Evolutionary conservation across 2,797 vertebrate genomes (phyloP).

Genomic region (Protonibea diacanthus): DNA sequence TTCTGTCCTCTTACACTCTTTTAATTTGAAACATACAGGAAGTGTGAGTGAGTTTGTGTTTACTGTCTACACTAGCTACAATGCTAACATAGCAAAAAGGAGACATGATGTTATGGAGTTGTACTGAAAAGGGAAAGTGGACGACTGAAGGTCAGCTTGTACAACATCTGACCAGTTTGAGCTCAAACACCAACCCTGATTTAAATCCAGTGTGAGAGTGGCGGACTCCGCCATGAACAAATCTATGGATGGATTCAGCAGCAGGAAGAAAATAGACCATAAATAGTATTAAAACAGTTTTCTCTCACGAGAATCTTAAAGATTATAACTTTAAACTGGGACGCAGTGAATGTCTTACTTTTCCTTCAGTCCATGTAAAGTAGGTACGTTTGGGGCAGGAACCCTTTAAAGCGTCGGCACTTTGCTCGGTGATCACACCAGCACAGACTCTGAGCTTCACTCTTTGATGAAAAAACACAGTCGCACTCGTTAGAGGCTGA

Average conservation of each 20-base stretch:
- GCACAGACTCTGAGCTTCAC: constrained; percentile 5
- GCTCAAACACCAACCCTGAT: no score
- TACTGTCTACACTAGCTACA: no score
- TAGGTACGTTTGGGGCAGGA: constrained; percentile 9
- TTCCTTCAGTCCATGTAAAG: not conserved
- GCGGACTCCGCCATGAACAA: not conserved
- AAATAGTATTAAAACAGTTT: not conserved
- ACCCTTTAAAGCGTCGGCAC: not conserved
- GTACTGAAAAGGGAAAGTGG: no score
- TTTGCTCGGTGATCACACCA: constrained; percentile 13
- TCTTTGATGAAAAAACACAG: not conserved
- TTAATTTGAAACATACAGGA: no score
- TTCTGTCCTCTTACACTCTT: no score
- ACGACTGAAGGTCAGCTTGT: no score
- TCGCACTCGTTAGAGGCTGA: not conserved
- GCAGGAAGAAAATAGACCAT: not conserved
- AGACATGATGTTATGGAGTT: no score
- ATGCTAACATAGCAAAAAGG: no score
- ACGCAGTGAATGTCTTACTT: not conserved
- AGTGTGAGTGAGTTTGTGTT: no score
- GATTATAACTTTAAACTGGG: not conserved
- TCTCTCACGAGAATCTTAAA: not conserved
- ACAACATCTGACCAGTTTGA: no score
- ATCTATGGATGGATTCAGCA: not conserved
- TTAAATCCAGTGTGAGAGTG: not conserved